Percentiles rank a stretch among this genome's conserved stretches.
phyloP scores from a whole-genome alignment of 2,113 vertebrate genomes.

The Varanus salvator region DNA sequence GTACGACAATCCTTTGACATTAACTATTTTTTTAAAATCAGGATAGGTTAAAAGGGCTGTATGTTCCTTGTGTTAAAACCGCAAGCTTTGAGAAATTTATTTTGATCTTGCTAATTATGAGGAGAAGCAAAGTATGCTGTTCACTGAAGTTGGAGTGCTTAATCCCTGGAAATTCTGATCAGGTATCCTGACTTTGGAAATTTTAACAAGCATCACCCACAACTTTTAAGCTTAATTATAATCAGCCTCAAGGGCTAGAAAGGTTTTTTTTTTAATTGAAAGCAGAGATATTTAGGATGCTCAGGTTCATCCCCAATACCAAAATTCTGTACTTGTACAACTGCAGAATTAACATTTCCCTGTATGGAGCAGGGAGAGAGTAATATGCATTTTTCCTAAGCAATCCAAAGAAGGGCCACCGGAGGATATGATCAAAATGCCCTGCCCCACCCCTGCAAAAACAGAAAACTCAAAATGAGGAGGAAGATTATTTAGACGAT shows the following conservation, averaged over 20 bases:
- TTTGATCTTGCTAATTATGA: neutral
- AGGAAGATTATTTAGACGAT: slow-evolving; percentile 30
- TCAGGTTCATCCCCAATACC: neutral
- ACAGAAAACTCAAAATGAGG: neutral
- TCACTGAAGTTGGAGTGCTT: neutral
- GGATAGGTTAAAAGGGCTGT: neutral
- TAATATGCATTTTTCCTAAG: neutral
- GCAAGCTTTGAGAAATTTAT: neutral
- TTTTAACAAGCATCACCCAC: neutral
- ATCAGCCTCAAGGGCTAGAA: neutral
- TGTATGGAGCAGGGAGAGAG: neutral
- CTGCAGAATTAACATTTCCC: neutral
- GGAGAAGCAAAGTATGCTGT: neutral
- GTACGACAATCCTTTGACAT: neutral
- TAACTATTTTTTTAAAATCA: neutral
- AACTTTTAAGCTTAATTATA: neutral
- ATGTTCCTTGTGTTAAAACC: neutral
- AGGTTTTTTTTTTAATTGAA: neutral
- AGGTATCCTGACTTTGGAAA: neutral
- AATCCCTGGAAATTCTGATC: neutral
- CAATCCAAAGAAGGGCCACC: slow-evolving; percentile 1
- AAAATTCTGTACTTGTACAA: slow-evolving; percentile 5
- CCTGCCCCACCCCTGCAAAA: neutral
- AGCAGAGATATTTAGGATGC: neutral
- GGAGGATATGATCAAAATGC: neutral